These are phyloP conservation scores for Cuculus canorus DNA, from an alignment of 2,797 vertebrate species.

Conservation along the genomic window DNA sequence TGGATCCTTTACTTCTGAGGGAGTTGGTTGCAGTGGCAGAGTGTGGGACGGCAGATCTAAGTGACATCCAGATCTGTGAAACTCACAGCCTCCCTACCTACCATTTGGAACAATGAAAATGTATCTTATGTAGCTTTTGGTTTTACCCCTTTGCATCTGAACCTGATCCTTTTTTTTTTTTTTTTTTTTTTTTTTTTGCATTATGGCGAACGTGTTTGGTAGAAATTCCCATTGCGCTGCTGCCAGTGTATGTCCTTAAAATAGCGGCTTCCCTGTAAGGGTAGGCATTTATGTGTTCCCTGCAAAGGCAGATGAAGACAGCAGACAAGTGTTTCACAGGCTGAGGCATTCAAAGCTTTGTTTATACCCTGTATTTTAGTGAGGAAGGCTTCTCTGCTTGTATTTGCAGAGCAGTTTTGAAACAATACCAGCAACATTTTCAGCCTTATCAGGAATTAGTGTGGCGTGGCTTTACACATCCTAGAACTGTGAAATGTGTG, in stretches of 20 bases:
- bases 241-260: constrained; percentile 13
- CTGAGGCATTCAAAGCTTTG: background rate
- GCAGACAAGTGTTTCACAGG: background rate
- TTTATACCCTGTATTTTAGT: background rate
- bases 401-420: background rate
- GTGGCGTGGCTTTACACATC: background rate
- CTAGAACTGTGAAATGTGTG: background rate
- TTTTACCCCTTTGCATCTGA: background rate
- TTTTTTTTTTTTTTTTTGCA: constrained; percentile 28
- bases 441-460: background rate
- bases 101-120: background rate
- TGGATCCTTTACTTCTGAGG: background rate
- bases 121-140: background rate
- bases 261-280: constrained; percentile 57
- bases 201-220: background rate
- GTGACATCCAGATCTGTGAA: fast-evolving
- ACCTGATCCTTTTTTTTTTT: constrained; percentile 10
- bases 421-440: background rate
- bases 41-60: background rate
- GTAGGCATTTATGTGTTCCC: constrained; percentile 12
- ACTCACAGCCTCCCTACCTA: background rate
- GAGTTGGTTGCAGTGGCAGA: background rate
- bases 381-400: background rate
- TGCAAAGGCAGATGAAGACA: constrained; percentile 28
- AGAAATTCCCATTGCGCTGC: background rate